These are phyloP conservation scores for Drosophila subsilvestris DNA, from an alignment of 2,888 invertebrate genomes.

Conservation along the genomic window DNA sequence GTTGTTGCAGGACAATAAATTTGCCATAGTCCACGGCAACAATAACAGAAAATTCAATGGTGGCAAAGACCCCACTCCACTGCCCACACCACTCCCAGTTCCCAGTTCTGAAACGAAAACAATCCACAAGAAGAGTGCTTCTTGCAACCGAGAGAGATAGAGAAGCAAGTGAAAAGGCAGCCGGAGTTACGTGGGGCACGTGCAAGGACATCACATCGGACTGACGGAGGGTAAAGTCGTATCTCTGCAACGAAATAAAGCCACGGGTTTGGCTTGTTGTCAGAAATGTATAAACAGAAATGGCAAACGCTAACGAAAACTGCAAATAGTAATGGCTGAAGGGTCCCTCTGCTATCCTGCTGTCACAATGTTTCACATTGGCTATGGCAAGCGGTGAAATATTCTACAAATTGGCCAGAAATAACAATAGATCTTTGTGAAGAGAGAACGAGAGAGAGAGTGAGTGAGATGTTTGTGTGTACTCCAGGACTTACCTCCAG, in stretches of 20 bases:
- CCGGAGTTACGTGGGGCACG: conserved; percentile 12
- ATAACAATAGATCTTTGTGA: conserved; percentile 39
- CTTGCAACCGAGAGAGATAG: conserved; percentile 10
- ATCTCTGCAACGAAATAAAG: conserved; percentile 18
- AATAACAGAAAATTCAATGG: conserved; percentile 30
- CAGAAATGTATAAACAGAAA: conserved; percentile 42
- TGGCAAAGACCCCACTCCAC: conserved; percentile 8
- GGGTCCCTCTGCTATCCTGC: conserved; percentile 2
- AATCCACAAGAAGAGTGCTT: conserved; percentile 28
- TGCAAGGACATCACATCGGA: conserved; percentile 6
- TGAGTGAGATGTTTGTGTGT: neutral
- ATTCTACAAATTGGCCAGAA: conserved; percentile 42
- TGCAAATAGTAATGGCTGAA: conserved; percentile 49
- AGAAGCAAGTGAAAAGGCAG: conserved; percentile 22
- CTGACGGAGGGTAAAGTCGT: neutral
- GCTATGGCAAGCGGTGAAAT: conserved; percentile 8
- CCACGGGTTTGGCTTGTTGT: conserved; percentile 46
- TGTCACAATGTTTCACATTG: conserved; percentile 29
- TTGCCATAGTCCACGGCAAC: conserved; percentile 44
- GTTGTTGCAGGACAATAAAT: conserved; percentile 59
- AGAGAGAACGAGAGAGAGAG: neutral
- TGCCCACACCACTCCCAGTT: too few species aligned
- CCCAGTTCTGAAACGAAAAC: conserved; percentile 36
- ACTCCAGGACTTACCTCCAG: conserved; percentile 80
- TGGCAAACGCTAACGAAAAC: conserved; percentile 52